phyloP scores from a whole-genome alignment of 2,113 vertebrate genomes.

The Polypterus bichir region DNA sequence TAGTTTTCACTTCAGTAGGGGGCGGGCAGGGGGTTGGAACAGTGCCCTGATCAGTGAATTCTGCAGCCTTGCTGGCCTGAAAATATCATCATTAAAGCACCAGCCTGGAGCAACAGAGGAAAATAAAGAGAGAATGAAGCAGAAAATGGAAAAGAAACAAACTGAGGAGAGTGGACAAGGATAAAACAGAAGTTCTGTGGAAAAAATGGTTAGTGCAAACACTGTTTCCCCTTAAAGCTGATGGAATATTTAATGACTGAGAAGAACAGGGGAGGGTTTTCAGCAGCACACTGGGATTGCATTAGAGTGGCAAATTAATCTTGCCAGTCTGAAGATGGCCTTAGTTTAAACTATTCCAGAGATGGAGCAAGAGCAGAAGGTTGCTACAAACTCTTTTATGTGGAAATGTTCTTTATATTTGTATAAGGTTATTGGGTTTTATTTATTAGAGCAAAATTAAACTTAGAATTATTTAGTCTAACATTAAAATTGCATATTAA shows the following conservation, averaged over 20 bases:
- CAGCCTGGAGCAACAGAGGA: constrained; percentile 18
- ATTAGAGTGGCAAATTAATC: constrained; percentile 3
- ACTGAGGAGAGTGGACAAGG: constrained; percentile 13
- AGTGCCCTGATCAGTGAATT: constrained; percentile 13
- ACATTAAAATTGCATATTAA: too few relatives aligned
- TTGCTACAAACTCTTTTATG: too few relatives aligned
- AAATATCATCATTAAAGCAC: constrained; percentile 24
- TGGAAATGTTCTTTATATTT: too few relatives aligned
- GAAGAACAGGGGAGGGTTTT: constrained; percentile 4
- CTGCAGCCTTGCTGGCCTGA: constrained; percentile 21
- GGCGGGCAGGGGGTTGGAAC: constrained; percentile 31
- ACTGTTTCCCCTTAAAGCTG: not conserved
- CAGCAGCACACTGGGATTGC: constrained; percentile 8
- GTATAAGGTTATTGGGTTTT: too few relatives aligned
- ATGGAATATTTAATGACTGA: too few relatives aligned
- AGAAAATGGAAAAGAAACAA: constrained; percentile 27
- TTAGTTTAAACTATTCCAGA: too few relatives aligned
- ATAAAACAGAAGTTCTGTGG: constrained; percentile 10
- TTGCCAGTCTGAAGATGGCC: not conserved
- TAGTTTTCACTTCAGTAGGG: not conserved
- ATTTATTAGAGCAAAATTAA: too few relatives aligned
- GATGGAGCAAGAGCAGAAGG: too few relatives aligned
- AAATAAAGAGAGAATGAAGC: constrained; percentile 5
- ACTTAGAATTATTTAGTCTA: too few relatives aligned
- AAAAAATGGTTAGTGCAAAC: constrained; percentile 36